Percentiles rank a stretch among this genome's conserved stretches.
phyloP scores from a whole-genome alignment of 2,888 invertebrate species.

The Cheilosia variabilis region DNA sequence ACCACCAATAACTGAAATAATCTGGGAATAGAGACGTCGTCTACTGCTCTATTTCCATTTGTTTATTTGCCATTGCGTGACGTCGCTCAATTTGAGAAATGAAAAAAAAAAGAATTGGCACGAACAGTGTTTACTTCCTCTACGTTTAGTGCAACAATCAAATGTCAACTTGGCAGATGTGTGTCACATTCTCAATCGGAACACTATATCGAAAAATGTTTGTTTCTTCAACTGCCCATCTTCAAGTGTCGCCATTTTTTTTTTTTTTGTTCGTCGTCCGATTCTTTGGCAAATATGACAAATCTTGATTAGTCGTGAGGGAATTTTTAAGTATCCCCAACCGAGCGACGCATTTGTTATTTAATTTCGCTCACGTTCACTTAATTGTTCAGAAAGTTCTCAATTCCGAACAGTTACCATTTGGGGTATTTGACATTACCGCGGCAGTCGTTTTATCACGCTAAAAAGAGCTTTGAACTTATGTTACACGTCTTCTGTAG shows the following conservation, averaged over 20 bases:
- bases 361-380: conserved; percentile 42
- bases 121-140: conserved; percentile 16
- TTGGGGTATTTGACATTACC: conserved; percentile 28
- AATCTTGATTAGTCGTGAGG: conserved; percentile 3
- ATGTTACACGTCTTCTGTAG: neutral
- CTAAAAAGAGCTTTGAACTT: conserved; percentile 47
- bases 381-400: conserved; percentile 41
- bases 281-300: conserved; percentile 21
- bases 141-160: conserved; percentile 13
- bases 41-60: conserved; percentile 15
- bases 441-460: conserved; percentile 5
- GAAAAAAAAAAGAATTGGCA: conserved; percentile 19
- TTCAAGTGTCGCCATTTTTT: neutral
- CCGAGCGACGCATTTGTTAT: neutral
- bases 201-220: neutral
- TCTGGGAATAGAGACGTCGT: neutral
- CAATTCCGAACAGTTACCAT: conserved; percentile 15
- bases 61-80: conserved; percentile 42
- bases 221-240: conserved; percentile 2
- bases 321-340: conserved; percentile 16
- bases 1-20: too few species aligned
- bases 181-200: neutral
- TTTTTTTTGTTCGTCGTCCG: neutral
- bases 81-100: conserved; percentile 4
- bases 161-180: conserved; percentile 15